Evolutionary conservation across 2,797 vertebrate genomes (phyloP), one percentile per base, ranked within the genome.

Genomic region (Coreius guichenoti): DNA sequence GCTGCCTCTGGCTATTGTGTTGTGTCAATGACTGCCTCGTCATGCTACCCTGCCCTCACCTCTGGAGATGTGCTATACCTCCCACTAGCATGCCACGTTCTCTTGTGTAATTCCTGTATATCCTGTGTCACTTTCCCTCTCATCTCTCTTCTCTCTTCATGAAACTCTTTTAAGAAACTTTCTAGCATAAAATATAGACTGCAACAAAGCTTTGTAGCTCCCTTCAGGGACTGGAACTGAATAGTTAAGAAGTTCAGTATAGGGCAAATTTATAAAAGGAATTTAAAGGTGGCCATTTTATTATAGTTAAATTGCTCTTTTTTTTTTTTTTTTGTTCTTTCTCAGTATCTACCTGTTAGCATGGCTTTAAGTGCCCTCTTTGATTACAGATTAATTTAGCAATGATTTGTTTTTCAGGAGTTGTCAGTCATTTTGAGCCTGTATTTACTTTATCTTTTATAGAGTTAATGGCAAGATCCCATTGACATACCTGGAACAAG

Each of bases 1-100:
- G 73, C n/a, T 76, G 80, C 61, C 23, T 75, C 75, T 80, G 76
- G 29, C 76, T 19, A 33, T 47, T 70, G 39, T 68, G 77, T 68
- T 79, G 76, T 45, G 39, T 81, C 82, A 72, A 2, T 85, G 86
- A 87, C 63, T 76, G 61, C 63, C 29, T 61, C 5, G 17, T 84
- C 70, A 81, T 49, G 65, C 77, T 29, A 70, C 58, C 43, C 45
- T 81, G 86, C 78, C 72, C 51, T 86, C 67, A 56, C 26, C n/a
- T 11, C 63, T 83, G 81, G n/a, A 79, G 49, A 68, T 80, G 16
- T 54, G 63, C 72, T 73, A 73, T 78, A 75, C 75, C 36, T 29
- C 43, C 72, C 81, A 65, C 47, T 63, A 58, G 12, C 31, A 58
- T 68, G 13, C 17, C 13, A 39, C 5, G 19, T 76, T 56, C 36